Base-by-base conservation (phyloP, 1,140 invertebrate genomes). In the Rhagoletis zephyria region DNA sequence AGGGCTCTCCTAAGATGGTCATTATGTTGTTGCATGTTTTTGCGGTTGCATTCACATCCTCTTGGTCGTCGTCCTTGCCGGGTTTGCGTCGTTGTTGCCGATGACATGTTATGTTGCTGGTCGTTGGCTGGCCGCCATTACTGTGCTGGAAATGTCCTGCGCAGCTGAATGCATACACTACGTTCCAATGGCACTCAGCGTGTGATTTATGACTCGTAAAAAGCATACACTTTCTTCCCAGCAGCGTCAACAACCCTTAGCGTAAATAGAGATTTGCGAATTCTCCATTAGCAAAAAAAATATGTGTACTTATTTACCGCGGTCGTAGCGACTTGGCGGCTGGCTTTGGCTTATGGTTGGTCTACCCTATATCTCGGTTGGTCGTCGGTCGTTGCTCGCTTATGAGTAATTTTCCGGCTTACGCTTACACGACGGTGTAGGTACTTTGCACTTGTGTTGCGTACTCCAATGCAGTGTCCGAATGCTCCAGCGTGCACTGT, bases 161-260 rank as follows among this genome's bases (percentile, higher is more conserved):
- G 74, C 74, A 81, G 45, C 74, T 81, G n/a, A 1, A 10, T 30
- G 48, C 48, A 19, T 16, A 19, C 30, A 14, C 6, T 67, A 67
- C 19, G 5, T 81, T 81, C 6, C 48, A 51, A 56, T 56, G 70
- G 42, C 74, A 56, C 74, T 48, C 74, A 81, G 6, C 70, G n/a
- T 56, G 48, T 81, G 74, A 81, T 81, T 56, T 81, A 81, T 56
- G 48, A 81, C 56, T 51, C 56, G 7, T 12, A 3, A 19, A 56
- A 12, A 56, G 56, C 7, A 19, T 19, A 81, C 70, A 74, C 70
- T 74, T 74, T 16, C 42, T 14, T 81, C 56, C 48, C 74, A 81
- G 74, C 74, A 81, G 74, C 74, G 48, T 30, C 6, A 81, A 7
- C 74, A 81, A 81, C 74, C 48, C 74, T 42, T 56, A 81, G 74